phyloP scores from a whole-genome alignment of 2,113 vertebrate genomes.

The Trochalopteron elliotii region DNA sequence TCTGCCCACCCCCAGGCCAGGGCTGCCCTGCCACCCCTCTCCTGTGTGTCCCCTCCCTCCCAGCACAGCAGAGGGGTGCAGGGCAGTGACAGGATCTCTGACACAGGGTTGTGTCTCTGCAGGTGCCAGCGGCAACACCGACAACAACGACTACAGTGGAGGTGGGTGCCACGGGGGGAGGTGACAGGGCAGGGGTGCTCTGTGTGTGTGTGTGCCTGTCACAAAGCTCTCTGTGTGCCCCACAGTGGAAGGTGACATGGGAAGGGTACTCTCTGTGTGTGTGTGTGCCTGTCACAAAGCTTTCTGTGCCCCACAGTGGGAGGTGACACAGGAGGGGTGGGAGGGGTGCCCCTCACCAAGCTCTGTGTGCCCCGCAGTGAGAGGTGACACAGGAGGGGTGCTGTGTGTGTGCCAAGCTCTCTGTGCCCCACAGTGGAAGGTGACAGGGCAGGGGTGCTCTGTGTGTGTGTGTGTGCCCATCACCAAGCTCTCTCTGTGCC shows the following conservation, averaged over 20 bases:
- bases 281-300: no score
- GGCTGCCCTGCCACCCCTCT: not conserved
- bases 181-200: not conserved
- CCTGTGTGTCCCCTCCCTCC: not conserved
- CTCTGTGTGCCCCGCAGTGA: not conserved
- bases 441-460: no score
- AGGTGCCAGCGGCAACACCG: not conserved
- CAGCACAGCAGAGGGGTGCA: not conserved
- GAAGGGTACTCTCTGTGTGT: no score
- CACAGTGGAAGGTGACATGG: no score
- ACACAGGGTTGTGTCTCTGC: not conserved
- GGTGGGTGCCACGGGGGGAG: accelerated
- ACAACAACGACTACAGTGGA: accelerated
- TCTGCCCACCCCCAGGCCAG: not conserved
- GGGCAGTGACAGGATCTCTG: accelerated
- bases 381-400: no score
- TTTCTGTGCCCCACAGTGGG: no score
- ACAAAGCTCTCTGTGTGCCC: no score
- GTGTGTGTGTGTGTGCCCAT: no score
- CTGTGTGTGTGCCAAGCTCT: not conserved
- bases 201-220: no score
- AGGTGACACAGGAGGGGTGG: no score
- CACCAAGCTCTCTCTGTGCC: no score
- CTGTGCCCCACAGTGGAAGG: not conserved
- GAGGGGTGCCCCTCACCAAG: not conserved